A percentile compares a stretch with the other conserved stretches of the same genome.
Conservation (phyloP, 2,797 vertebrate species). For the Zalophus californianus region DNA sequence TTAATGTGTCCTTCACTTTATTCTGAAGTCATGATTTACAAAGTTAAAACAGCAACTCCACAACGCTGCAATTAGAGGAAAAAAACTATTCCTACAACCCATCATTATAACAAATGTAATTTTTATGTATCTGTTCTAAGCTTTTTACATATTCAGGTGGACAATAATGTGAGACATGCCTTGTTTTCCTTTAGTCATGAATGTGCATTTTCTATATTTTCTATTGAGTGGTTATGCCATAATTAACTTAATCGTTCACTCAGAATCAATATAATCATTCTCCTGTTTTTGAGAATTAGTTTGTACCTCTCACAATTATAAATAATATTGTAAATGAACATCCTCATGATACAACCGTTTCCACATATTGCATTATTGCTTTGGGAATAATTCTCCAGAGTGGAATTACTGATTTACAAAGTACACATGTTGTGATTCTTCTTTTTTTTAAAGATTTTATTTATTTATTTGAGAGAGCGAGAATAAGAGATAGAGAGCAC, state of each 20-base stretch:
- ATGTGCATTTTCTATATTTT: not conserved
- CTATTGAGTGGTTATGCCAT: not conserved
- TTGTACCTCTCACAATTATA: slow-evolving; percentile 43
- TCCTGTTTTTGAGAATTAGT: not conserved
- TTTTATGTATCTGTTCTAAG: not conserved
- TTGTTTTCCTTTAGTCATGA: not conserved
- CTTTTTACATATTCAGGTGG: not conserved
- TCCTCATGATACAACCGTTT: not conserved
- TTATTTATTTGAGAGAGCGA: too few relatives aligned
- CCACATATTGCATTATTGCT: not conserved
- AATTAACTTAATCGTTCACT: not conserved
- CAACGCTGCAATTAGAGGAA: not conserved
- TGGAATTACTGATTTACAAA: slow-evolving; percentile 25
- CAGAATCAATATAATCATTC: slow-evolving; percentile 1
- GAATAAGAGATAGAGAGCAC: too few relatives aligned
- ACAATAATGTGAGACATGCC: not conserved
- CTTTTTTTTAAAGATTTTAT: too few relatives aligned
- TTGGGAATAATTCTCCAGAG: not conserved
- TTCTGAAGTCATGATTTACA: slow-evolving; percentile 49
- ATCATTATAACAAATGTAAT: not conserved
- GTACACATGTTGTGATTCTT: not conserved
- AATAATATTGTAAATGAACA: slow-evolving; percentile 22
- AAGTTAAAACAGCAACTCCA: slow-evolving; percentile 44
- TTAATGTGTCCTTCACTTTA: slow-evolving; percentile 19
- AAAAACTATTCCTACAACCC: not conserved